Conservation (phyloP, 2,888 invertebrate species). For the Brenthis ino region DNA sequence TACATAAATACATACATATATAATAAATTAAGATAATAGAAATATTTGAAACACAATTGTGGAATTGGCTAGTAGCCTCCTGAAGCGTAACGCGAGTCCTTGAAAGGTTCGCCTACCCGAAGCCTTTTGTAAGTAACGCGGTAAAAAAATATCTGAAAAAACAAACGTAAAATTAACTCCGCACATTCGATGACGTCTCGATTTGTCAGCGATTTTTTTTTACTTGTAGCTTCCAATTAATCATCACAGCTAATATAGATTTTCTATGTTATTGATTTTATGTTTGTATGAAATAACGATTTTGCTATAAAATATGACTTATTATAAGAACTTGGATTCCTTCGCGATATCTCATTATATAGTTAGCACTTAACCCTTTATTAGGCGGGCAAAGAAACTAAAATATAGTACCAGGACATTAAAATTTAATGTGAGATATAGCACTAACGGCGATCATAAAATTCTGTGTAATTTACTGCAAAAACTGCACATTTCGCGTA, state of each 20-base stretch:
- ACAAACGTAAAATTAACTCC: conserved; percentile 51
- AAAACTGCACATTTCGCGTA: conserved; percentile 75
- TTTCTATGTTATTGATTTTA: conserved; percentile 38
- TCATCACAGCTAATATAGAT: conserved; percentile 57
- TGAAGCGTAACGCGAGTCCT: conserved; percentile 73
- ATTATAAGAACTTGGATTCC: too few relatives aligned
- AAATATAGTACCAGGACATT: conserved; percentile 23
- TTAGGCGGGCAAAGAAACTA: conserved; percentile 1
- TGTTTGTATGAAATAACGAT: not conserved
- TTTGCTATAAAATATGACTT: not conserved
- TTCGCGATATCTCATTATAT: not conserved
- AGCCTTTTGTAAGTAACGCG: conserved; percentile 60
- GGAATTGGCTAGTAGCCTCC: conserved; percentile 49
- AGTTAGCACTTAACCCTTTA: not conserved
- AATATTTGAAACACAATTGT: conserved; percentile 38
- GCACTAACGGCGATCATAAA: conserved; percentile 59
- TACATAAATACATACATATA: too few relatives aligned
- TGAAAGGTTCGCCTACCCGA: conserved; percentile 74
- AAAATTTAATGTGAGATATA: conserved; percentile 67
- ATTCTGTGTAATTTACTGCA: conserved; percentile 70
- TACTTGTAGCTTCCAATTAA: conserved; percentile 61
- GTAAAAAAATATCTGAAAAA: conserved; percentile 60
- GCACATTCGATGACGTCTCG: conserved; percentile 61
- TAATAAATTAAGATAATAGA: conserved; percentile 24
- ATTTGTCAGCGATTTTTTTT: conserved; percentile 72